Base-by-base conservation (phyloP, 2,113 vertebrate genomes). In the Gobio gobio region DNA sequence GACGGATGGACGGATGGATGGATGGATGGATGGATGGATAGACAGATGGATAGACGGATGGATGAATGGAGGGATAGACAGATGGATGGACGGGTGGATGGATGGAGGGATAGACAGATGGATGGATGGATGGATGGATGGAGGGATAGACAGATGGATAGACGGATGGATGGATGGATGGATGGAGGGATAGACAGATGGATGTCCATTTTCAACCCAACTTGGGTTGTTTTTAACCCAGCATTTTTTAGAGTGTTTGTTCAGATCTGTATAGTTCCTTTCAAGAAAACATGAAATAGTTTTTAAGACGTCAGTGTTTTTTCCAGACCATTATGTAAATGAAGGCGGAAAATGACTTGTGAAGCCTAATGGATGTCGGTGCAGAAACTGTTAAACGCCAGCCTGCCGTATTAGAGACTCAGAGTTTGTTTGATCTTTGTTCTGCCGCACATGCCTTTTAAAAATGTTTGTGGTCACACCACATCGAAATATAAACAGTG, bases 401-500 rank as follows among this genome's bases (percentile, higher is more conserved):
- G n/a, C 20, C 56, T 16, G 36, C 40, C 7, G 1, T 22, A 36
- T 51, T 68, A 51, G 66, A 70, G 66, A 22, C 36, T 49, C 45
- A 5, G 36, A 24, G 56, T n/a, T 58, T 29, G 58, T 81, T 81
- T 81, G 45, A 81, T 66, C 61, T 81, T 22, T 81, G 61, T 2
- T 81, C 61, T 51, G 58, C 20, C 2, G 58, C 58, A 63, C 78
- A 26, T 9, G 22, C n/a, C 58, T 49, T 81, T 68, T 8, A 36
- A 49, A 81, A 81, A 64, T 81, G 61, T 81, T 81, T 81, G 61
- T 22, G 43, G 61, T 81, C 78, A 68, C 61, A 51, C 78, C 78
- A 81, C 45, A 64, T 26, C 4, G 43, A 81, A 20, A 51, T 49
- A 66, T 66, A 81, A 66, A 81, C 78, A 33, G 3, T 33, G 78